These are phyloP conservation scores for Cheirogaleus major DNA, from an alignment of 2,797 vertebrate species.

Conservation along the genomic window DNA sequence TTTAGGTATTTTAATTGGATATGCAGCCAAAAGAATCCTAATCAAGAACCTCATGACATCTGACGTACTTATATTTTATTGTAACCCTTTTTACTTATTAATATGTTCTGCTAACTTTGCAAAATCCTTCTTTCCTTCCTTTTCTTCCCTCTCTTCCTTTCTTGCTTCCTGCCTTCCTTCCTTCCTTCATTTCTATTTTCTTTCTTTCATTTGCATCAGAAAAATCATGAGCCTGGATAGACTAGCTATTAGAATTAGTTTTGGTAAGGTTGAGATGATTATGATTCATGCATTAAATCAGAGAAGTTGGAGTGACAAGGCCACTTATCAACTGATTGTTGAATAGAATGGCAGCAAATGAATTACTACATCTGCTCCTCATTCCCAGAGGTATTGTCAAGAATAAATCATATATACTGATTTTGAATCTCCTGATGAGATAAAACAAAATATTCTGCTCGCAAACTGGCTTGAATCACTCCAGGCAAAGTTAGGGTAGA, in stretches of 20 bases:
- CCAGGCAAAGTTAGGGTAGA: background rate
- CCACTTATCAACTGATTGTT: slow-evolving; percentile 13
- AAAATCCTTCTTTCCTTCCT: background rate
- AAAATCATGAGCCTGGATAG: background rate
- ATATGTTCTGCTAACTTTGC: background rate
- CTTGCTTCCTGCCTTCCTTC: background rate
- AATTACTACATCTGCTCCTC: background rate
- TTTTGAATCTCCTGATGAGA: slow-evolving; percentile 13
- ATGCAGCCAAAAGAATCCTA: background rate
- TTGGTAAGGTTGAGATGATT: background rate
- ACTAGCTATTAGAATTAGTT: background rate
- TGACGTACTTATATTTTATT: background rate
- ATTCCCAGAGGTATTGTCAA: slow-evolving; percentile 33
- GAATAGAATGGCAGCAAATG: background rate
- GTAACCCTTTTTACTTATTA: background rate
- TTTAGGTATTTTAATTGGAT: slow-evolving; percentile 8
- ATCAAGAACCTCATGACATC: background rate
- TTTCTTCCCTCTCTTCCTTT: background rate
- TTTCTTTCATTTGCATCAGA: background rate
- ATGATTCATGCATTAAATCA: slow-evolving; percentile 12
- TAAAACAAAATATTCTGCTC: slow-evolving; percentile 15
- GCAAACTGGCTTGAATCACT: background rate
- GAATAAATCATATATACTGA: slow-evolving; percentile 9
- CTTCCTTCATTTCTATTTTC: background rate
- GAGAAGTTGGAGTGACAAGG: slow-evolving; percentile 20